phyloP scores from a whole-genome alignment of 2,797 vertebrate genomes.

The Tragopan temminckii region DNA sequence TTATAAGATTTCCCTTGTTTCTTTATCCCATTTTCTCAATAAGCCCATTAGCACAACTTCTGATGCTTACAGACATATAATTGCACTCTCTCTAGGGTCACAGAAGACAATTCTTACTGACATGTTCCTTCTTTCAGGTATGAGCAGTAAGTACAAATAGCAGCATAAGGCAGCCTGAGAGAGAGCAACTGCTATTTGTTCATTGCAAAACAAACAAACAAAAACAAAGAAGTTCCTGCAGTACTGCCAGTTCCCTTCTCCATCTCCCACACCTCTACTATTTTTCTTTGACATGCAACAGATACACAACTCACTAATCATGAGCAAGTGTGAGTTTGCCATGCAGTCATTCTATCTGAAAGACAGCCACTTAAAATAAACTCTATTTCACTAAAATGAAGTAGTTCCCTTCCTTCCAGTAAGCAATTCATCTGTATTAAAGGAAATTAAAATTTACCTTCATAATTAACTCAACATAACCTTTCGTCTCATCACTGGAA shows the following conservation, averaged over 20 bases:
- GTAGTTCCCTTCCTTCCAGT: not conserved
- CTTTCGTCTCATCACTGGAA: conserved; percentile 90
- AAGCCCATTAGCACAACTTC: not conserved
- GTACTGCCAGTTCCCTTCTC: not conserved
- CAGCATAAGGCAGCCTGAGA: not conserved
- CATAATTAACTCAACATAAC: conserved; percentile 91
- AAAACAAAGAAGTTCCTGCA: not conserved
- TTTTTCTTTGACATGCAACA: not conserved
- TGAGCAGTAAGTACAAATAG: not conserved
- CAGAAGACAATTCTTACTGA: not conserved
- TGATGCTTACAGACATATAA: fast-evolving
- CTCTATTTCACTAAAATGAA: not conserved
- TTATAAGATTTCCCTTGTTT: conserved; percentile 15
- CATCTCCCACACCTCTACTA: not conserved
- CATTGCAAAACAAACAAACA: not conserved
- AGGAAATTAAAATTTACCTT: conserved; percentile 83
- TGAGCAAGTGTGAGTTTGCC: not conserved
- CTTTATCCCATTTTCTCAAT: not conserved
- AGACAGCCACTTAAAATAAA: not conserved
- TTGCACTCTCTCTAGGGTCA: not conserved
- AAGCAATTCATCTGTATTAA: not conserved
- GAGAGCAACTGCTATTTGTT: not conserved
- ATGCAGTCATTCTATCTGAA: not conserved
- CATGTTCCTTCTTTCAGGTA: not conserved
- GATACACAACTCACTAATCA: not conserved